Evolutionary conservation across 2,888 invertebrate species (phyloP).

Genomic region (Gasteruption jaculator): DNA sequence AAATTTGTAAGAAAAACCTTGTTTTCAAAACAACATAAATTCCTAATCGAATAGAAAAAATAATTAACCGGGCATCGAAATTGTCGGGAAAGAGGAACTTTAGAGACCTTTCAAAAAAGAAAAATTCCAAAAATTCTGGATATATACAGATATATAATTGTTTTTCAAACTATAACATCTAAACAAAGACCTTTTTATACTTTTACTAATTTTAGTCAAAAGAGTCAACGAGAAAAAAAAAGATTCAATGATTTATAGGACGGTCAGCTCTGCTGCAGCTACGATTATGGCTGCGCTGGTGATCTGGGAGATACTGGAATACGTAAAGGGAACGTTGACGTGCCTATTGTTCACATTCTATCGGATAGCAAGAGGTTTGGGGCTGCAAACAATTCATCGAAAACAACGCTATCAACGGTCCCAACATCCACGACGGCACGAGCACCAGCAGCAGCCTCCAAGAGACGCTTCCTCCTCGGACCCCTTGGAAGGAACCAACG

Average conservation of each 20-base stretch:
- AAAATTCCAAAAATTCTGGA: too few relatives aligned
- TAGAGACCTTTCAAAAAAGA: too few relatives aligned
- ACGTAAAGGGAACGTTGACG: constrained; percentile 32
- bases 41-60: too few relatives aligned
- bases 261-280: constrained; percentile 55
- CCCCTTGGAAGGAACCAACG: not conserved
- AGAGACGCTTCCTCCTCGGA: constrained; percentile 6
- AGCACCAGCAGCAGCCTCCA: not conserved
- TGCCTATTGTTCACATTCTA: constrained; percentile 30
- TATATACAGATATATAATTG: too few relatives aligned
- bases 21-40: too few relatives aligned
- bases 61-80: too few relatives aligned
- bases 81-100: too few relatives aligned
- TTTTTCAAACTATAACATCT: too few relatives aligned
- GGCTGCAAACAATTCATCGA: constrained; percentile 38
- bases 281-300: constrained; percentile 53
- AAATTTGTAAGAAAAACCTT: too few relatives aligned
- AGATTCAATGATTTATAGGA: constrained; percentile 48
- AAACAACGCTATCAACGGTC: constrained; percentile 46
- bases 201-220: too few relatives aligned
- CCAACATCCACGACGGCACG: constrained; percentile 10
- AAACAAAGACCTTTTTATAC: too few relatives aligned
- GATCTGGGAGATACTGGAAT: constrained; percentile 40
- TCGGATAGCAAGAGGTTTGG: constrained; percentile 32
- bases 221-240: not conserved